A percentile compares a stretch with the other conserved stretches of the same genome.
Conservation (phyloP, 2,888 invertebrate species). For the Protophormia terraenovae region DNA sequence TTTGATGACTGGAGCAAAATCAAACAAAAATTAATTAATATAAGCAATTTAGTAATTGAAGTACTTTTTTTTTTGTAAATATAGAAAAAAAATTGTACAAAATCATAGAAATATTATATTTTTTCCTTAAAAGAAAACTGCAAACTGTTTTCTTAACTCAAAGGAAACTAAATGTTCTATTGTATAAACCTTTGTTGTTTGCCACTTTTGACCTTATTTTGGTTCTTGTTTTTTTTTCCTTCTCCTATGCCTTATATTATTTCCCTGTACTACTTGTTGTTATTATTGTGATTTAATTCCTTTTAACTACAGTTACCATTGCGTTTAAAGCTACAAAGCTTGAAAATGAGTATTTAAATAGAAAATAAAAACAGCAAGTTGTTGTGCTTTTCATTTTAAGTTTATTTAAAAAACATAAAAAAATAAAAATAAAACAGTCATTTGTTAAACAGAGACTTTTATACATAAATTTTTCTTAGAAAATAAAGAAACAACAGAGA, state of each 20-base stretch:
- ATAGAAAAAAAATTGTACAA: neutral
- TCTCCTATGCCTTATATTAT: neutral
- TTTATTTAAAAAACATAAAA: constrained; percentile 37
- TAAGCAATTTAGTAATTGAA: too few species aligned
- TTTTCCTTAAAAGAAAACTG: neutral
- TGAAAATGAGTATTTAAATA: constrained; percentile 22
- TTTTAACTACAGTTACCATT: constrained; percentile 20
- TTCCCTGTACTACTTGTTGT: neutral
- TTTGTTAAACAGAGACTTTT: neutral
- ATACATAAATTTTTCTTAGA: neutral
- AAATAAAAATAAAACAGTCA: neutral
- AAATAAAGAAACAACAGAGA: neutral
- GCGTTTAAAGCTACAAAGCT: constrained; percentile 2
- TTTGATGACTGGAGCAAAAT: too few species aligned
- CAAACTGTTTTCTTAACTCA: constrained; percentile 1
- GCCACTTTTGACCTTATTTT: constrained; percentile 56
- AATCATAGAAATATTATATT: neutral
- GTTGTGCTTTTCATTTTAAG: constrained; percentile 43
- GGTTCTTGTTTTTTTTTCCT: neutral
- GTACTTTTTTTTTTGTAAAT: too few species aligned
- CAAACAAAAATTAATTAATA: too few species aligned
- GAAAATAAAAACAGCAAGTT: constrained; percentile 21
- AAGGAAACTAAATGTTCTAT: constrained; percentile 25
- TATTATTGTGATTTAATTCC: constrained; percentile 51
- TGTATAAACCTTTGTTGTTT: constrained; percentile 26